Evolutionary conservation across 2,888 invertebrate species (phyloP).

Genomic region (Nymphalis urticae): DNA sequence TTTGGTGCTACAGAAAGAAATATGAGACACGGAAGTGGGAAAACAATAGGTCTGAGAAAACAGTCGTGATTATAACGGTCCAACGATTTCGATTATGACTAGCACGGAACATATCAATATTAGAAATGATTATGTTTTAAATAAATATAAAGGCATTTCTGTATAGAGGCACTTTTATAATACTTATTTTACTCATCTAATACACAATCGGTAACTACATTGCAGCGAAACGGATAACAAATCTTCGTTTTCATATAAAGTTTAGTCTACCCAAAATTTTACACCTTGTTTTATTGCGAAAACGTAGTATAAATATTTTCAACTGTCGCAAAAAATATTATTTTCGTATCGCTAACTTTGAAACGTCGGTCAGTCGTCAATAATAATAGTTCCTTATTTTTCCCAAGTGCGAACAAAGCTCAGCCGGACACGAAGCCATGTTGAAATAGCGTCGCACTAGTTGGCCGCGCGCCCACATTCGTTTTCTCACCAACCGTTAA

Average conservation of each 20-base stretch:
- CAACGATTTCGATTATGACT: conserved; percentile 56
- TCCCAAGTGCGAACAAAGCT: conserved; percentile 49
- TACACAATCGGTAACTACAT: conserved; percentile 59
- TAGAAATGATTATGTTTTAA: background rate
- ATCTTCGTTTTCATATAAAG: conserved; percentile 53
- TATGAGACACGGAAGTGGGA: conserved; percentile 67
- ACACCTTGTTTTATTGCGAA: background rate
- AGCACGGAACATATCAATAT: background rate
- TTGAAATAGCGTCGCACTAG: conserved; percentile 65
- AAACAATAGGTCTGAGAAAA: conserved; percentile 54
- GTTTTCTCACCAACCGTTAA: conserved; percentile 56
- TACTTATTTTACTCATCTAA: conserved; percentile 27
- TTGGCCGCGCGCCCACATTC: conserved; percentile 70
- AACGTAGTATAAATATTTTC: no score
- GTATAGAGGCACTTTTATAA: background rate
- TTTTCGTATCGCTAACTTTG: conserved; percentile 31
- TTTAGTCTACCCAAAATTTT: conserved; percentile 4
- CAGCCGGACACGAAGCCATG: conserved; percentile 53
- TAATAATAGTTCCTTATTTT: conserved; percentile 42
- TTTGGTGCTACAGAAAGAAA: conserved; percentile 56
- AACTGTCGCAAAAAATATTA: conserved; percentile 11
- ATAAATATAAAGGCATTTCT: background rate
- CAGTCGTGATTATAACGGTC: conserved; percentile 60
- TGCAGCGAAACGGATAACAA: conserved; percentile 59
- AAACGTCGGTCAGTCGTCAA: conserved; percentile 41